phyloP scores from a whole-genome alignment of 2,888 invertebrate genomes.

The Dolichopus griseipennis region DNA sequence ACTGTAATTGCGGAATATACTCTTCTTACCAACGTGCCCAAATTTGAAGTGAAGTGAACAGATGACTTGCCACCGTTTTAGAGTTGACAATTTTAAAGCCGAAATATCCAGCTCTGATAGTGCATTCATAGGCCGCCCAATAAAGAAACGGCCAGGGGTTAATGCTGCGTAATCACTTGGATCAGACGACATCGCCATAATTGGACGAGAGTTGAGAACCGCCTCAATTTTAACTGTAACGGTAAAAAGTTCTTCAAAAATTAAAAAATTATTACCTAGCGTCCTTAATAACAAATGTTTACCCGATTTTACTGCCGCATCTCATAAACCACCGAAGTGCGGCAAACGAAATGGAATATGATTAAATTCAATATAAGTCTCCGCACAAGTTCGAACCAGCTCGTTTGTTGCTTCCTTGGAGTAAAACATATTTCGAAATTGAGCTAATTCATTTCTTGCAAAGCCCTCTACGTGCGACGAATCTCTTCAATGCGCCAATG shows the following conservation, averaged over 20 bases:
- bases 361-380: constrained; percentile 1
- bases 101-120: not conserved
- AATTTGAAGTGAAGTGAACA: constrained; percentile 14
- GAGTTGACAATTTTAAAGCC: too few relatives aligned
- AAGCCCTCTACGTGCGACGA: constrained; percentile 14
- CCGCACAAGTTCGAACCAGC: not conserved
- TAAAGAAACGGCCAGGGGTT: constrained; percentile 10
- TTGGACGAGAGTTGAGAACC: constrained; percentile 1
- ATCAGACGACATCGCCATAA: too few relatives aligned
- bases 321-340: constrained; percentile 11
- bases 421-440: constrained; percentile 9
- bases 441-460: constrained; percentile 14
- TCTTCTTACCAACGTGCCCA: constrained; percentile 16
- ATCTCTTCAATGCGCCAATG: constrained; percentile 13
- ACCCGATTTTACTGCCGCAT: constrained; percentile 12
- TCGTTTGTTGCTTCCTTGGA: not conserved
- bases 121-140: too few relatives aligned
- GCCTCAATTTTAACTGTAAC: constrained; percentile 8
- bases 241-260: constrained; percentile 14
- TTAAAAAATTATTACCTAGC: not conserved
- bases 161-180: not conserved
- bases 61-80: constrained; percentile 15
- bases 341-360: constrained; percentile 12
- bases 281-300: constrained; percentile 7
- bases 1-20: constrained; percentile 14